Conservation (phyloP, 2,888 invertebrate genomes). For the Ctenicera cuprea region DNA sequence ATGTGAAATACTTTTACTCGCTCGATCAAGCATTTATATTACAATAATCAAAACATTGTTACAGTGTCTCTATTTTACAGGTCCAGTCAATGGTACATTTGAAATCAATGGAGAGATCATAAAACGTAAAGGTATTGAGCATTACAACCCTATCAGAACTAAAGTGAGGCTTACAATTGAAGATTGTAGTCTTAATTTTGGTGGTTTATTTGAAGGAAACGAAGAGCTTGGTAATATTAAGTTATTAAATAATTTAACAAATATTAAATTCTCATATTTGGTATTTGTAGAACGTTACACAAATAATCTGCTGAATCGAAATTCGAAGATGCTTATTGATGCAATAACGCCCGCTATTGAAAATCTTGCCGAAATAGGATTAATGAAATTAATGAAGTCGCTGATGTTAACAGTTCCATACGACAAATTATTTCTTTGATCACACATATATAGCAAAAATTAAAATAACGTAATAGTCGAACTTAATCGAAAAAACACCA, state of each 20-base stretch:
- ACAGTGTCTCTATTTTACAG: background rate
- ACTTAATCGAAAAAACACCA: too few species aligned
- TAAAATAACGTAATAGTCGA: too few species aligned
- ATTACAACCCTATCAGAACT: background rate
- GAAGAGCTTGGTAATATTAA: background rate
- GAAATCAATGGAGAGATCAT: background rate
- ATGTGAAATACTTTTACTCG: too few species aligned
- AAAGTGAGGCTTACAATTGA: background rate
- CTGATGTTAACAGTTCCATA: too few species aligned
- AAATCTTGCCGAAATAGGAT: background rate
- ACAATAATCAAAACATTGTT: too few species aligned
- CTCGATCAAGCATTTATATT: too few species aligned
- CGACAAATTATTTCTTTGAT: too few species aligned
- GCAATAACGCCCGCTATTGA: background rate
- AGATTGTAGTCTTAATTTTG: background rate
- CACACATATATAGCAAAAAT: too few species aligned
- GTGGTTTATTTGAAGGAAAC: background rate
- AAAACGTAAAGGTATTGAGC: background rate
- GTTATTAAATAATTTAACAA: background rate
- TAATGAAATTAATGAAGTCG: background rate
- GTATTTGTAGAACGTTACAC: too few species aligned
- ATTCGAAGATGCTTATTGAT: background rate
- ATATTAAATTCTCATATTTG: too few species aligned
- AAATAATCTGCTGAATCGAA: background rate
- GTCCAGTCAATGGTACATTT: background rate